phyloP scores from a whole-genome alignment of 2,888 invertebrate genomes.

The Thymelicus lineola region DNA sequence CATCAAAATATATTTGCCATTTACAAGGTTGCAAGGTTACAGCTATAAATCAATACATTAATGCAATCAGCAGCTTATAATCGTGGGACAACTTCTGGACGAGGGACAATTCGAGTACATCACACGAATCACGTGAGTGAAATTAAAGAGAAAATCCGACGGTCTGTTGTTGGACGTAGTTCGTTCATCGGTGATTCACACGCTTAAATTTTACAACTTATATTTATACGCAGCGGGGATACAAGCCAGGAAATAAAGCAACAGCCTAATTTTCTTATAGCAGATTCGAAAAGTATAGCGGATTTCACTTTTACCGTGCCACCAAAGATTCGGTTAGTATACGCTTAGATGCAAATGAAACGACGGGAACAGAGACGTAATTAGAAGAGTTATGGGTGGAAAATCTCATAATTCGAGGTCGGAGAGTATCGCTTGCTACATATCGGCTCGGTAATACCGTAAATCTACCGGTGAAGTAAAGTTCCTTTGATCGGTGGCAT shows the following conservation, averaged over 20 bases:
- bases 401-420: constrained; percentile 38
- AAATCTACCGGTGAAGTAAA: constrained; percentile 57
- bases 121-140: constrained; percentile 43
- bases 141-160: constrained; percentile 39
- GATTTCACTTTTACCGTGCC: constrained; percentile 26
- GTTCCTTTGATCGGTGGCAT: constrained; percentile 77
- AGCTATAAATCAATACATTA: constrained; percentile 40
- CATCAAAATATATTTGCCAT: constrained; percentile 24
- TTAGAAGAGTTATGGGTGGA: constrained; percentile 30
- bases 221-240: constrained; percentile 42
- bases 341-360: constrained; percentile 16
- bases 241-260: constrained; percentile 32
- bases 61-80: constrained; percentile 41
- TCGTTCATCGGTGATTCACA: constrained; percentile 32
- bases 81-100: constrained; percentile 37
- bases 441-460: constrained; percentile 44
- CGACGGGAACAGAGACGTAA: constrained; percentile 14
- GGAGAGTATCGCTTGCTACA: constrained; percentile 42
- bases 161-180: constrained; percentile 34
- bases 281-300: constrained; percentile 29
- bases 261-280: constrained; percentile 34
- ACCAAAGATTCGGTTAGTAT: background rate
- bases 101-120: constrained; percentile 40
- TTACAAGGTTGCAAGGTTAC: constrained; percentile 40
- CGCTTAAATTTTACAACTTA: constrained; percentile 40